Percentiles rank a stretch among this genome's conserved stretches.
These are phyloP conservation scores for Syngnathus scovelli DNA, from an alignment of 2,113 vertebrate species.

Conservation along the genomic window DNA sequence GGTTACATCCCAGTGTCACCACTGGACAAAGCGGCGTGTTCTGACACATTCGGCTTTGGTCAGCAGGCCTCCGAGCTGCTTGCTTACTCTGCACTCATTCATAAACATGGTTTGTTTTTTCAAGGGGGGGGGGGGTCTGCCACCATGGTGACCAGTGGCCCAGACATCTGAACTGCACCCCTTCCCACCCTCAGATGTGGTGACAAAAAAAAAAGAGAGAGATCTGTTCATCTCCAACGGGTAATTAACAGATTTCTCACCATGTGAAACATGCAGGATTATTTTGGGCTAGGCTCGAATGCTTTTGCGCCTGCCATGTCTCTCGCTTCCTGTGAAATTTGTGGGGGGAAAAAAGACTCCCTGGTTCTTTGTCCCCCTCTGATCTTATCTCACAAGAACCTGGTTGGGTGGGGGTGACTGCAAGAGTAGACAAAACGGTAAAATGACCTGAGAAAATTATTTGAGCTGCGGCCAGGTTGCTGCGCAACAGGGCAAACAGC, in stretches of 20 bases:
- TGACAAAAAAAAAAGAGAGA: neutral
- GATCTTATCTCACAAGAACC: constrained; percentile 31
- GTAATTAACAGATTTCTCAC: constrained; percentile 17
- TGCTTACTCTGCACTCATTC: constrained; percentile 41
- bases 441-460: neutral
- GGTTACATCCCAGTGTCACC: neutral
- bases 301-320: constrained; percentile 20
- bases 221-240: constrained; percentile 11
- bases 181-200: constrained; percentile 13
- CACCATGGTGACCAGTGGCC: constrained; percentile 53
- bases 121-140: constrained; percentile 44
- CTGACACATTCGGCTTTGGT: constrained; percentile 4
- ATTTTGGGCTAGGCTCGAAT: constrained; percentile 22
- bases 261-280: constrained; percentile 9
- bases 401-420: constrained; percentile 22
- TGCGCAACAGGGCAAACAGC: constrained; percentile 3
- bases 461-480: constrained; percentile 7
- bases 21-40: neutral
- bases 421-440: neutral
- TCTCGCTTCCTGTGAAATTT: constrained; percentile 25
- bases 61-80: constrained; percentile 35
- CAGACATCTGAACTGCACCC: constrained; percentile 34
- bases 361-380: constrained; percentile 48
- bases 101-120: constrained; percentile 57
- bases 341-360: constrained; percentile 26